Base-by-base conservation (phyloP, 2,113 vertebrate genomes). In the Upupa epops region DNA sequence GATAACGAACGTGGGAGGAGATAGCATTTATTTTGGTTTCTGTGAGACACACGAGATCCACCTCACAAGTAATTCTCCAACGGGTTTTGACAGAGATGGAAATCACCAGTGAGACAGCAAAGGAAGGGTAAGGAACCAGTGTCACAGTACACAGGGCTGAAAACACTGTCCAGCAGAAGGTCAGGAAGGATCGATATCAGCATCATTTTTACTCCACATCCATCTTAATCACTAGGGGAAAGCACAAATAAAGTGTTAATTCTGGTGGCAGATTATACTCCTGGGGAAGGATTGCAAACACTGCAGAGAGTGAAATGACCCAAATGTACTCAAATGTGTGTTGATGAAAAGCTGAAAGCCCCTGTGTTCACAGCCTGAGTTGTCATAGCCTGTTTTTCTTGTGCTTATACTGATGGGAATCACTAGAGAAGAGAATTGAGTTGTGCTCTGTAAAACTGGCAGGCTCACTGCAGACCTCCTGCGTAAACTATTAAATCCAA, bases 281-380 rank as follows among this genome's bases (percentile, higher is more conserved):
- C 71, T 70, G 83, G 51, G 92, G 26, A 73, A 26, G 3, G 55
- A 81, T 6, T 34, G 66, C 63, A 82, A 94, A 90, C 83, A 79
- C 14, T 14, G 32, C 16, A 88, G 58, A 66, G 25, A 76, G 20
- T 63, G 80, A 89, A 90, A 84, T 31, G 37, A 55, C 51, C 20
- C 61, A 16, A 40, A 42, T 2, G 4, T 13, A 42, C 73, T 36
- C 61, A 49, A 37, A 16, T 9, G 3, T 0, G 40, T 19, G 19
- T 36, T 59, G 49, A 59, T 40, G 75, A 46, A 52, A 37, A 85
- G 46, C 45, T 60, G 55, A 52, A 25, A 52, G 17, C 13, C 8
- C 4, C 18, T 1, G 0, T 6, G 20, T 14, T 73, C 63, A 42
- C 40, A 24, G 11, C 3, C 22, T 19, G 60, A 21, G 29, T 85